These are phyloP conservation scores for Spongilla lacustris DNA, from an alignment of 37 sponge, comb jelly and placozoan species.

Conservation along the genomic window DNA sequence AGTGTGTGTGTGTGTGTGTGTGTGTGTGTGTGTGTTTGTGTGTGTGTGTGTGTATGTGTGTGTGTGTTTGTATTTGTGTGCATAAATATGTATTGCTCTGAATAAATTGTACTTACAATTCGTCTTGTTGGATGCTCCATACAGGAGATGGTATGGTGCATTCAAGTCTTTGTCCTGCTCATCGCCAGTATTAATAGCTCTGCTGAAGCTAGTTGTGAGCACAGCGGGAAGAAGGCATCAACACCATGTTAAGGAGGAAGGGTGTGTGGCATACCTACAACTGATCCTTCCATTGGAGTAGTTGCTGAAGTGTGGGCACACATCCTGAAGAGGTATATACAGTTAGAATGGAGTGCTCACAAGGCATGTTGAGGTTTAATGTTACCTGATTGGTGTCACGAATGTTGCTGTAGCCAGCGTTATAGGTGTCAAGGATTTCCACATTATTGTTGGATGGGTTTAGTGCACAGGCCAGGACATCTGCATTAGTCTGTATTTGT, in stretches of 20 bases:
- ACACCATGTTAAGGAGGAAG: not conserved
- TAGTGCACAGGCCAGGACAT: slow-evolving; percentile 6
- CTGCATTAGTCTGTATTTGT: not conserved
- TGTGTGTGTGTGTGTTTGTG: too few relatives aligned
- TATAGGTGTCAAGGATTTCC: slow-evolving; percentile 7
- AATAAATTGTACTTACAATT: not conserved
- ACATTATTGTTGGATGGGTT: not conserved
- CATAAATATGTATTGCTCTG: too few relatives aligned
- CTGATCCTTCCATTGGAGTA: slow-evolving; percentile 10
- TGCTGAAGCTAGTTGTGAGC: not conserved
- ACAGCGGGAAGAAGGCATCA: too few relatives aligned
- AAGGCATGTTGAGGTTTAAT: not conserved
- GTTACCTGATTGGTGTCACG: not conserved
- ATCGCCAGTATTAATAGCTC: not conserved
- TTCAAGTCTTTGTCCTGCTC: not conserved
- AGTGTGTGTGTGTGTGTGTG: too few relatives aligned
- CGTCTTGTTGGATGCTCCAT: not conserved
- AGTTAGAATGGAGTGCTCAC: not conserved
- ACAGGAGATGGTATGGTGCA: not conserved
- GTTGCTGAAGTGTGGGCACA: slow-evolving; percentile 1
- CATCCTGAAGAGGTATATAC: not conserved
- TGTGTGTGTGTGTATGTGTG: too few relatives aligned
- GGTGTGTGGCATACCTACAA: not conserved
- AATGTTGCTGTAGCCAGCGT: not conserved
- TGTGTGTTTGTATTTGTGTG: too few relatives aligned